These are phyloP conservation scores for Siniperca obscura DNA, from an alignment of 2,797 vertebrate species.

Conservation along the genomic window DNA sequence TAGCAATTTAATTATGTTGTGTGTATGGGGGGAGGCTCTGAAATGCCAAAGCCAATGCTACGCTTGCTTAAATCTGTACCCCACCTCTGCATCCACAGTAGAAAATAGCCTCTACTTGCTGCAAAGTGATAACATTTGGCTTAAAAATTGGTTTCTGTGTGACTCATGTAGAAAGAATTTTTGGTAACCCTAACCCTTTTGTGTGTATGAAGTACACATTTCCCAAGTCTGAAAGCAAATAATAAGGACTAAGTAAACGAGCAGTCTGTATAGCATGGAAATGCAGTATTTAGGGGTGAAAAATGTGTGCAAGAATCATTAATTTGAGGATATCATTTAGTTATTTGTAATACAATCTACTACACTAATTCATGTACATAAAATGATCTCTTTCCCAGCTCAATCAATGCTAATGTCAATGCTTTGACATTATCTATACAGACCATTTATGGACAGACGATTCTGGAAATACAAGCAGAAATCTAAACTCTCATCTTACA, in stretches of 20 bases:
- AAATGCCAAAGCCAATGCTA: neutral
- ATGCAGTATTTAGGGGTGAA: neutral
- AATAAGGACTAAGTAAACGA: neutral
- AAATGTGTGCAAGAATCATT: neutral
- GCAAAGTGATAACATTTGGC: neutral
- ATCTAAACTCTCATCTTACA: neutral
- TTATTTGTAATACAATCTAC: neutral
- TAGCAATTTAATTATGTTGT: slow-evolving; percentile 1
- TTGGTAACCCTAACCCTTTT: neutral
- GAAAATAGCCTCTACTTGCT: neutral
- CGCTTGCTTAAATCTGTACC: neutral
- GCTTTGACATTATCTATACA: neutral
- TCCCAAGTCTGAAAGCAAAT: neutral
- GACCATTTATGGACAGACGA: neutral
- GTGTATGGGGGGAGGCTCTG: neutral
- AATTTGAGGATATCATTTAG: neutral
- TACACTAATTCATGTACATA: neutral
- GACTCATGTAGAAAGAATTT: neutral
- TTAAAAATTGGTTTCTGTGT: neutral
- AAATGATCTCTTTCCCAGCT: neutral
- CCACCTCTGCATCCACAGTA: neutral
- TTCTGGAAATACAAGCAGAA: neutral
- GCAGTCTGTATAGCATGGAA: neutral
- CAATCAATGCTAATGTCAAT: neutral
- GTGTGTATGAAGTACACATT: no score